A percentile compares a stretch with the other conserved stretches of the same genome.
Conservation (phyloP, 2,113 vertebrate genomes). For the Myotis davidii region DNA sequence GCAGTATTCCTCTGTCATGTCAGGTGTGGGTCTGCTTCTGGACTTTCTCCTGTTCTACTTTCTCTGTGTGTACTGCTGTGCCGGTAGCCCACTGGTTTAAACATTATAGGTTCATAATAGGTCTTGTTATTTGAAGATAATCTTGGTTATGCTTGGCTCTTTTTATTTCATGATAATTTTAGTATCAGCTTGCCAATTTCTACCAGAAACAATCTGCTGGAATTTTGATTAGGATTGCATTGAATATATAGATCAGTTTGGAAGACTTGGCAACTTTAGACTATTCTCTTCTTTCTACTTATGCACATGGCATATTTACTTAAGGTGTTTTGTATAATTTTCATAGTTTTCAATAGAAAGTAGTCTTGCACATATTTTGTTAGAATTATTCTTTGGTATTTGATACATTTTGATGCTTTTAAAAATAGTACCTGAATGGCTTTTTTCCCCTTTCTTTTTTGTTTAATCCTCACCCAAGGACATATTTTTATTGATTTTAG, state of each 20-base stretch:
- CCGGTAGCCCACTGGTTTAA: not conserved
- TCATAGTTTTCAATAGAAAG: constrained; percentile 12
- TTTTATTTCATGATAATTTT: constrained; percentile 16
- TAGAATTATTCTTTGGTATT: not conserved
- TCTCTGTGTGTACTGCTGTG: not conserved
- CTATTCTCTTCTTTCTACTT: not conserved
- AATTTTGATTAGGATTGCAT: not conserved
- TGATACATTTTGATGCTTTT: not conserved
- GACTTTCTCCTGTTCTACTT: not conserved
- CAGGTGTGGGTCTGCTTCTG: not conserved
- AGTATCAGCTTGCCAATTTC: not conserved
- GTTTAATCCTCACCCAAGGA: not conserved
- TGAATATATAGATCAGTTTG: not conserved
- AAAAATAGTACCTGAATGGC: not conserved
- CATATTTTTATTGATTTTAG: not conserved
- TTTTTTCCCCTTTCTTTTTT: not conserved
- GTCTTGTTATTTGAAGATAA: not conserved
- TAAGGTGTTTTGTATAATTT: not conserved
- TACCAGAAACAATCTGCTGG: not conserved
- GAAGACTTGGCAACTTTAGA: not conserved
- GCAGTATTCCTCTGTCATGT: not conserved
- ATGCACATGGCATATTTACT: not conserved
- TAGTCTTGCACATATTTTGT: not conserved
- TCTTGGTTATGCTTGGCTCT: not conserved
- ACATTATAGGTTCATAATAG: not conserved